Percentiles rank a stretch among this genome's conserved stretches.
phyloP scores from a whole-genome alignment of 2,113 vertebrate species.

The Macheiramphus alcinus region DNA sequence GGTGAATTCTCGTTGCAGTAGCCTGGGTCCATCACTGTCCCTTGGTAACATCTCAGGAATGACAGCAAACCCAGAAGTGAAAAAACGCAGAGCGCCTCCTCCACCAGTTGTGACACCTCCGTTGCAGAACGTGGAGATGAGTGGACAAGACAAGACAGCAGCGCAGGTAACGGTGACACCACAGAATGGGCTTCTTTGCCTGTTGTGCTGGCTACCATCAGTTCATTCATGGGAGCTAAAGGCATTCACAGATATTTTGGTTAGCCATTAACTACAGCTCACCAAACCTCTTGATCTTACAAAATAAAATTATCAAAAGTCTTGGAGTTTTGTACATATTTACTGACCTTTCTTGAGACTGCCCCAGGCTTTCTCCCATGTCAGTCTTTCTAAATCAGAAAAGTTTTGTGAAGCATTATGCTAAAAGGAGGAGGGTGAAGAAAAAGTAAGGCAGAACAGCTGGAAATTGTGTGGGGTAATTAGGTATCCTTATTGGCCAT shows the following conservation, averaged over 20 bases:
- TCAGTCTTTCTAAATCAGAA: not conserved
- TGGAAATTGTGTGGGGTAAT: not conserved
- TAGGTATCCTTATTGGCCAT: not conserved
- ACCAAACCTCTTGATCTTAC: not conserved
- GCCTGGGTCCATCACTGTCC: constrained; percentile 84
- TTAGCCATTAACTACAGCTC: not conserved
- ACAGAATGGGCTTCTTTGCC: not conserved
- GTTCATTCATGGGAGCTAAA: not conserved
- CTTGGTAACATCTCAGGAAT: constrained; percentile 82
- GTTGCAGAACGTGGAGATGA: not conserved
- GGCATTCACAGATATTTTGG: not conserved
- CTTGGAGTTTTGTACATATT: not conserved
- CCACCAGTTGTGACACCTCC: constrained; percentile 62
- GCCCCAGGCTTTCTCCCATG: not conserved
- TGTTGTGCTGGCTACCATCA: not conserved
- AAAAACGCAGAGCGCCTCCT: constrained; percentile 86
- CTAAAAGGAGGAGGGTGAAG: not conserved
- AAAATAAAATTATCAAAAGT: not conserved
- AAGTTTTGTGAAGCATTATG: not conserved
- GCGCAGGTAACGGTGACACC: constrained; percentile 60
- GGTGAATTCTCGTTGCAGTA: constrained; percentile 70
- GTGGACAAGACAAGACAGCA: constrained; percentile 36
- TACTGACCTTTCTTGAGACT: not conserved
- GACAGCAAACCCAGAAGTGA: constrained; percentile 81
- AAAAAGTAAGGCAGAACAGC: not conserved